phyloP scores from a whole-genome alignment of 2,888 invertebrate genomes.

The Drosophila nr. fundita region DNA sequence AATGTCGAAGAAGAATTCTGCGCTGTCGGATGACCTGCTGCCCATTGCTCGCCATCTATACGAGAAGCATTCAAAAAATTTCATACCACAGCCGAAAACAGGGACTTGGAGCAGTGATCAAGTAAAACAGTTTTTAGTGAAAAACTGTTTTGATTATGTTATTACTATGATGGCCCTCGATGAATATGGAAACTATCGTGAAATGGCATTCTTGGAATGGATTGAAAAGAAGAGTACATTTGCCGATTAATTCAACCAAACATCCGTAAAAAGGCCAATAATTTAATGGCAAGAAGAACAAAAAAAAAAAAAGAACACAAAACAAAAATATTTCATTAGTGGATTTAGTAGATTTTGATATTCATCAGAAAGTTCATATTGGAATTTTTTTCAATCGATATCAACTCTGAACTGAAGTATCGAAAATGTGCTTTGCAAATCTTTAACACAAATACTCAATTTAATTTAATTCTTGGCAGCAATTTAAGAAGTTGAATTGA shows the following conservation, averaged over 20 bases:
- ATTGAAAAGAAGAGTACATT: neutral
- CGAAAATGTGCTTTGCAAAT: neutral
- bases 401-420: neutral
- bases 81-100: fast-evolving
- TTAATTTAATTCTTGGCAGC: neutral
- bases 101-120: fast-evolving
- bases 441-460: neutral
- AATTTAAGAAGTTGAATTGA: neutral
- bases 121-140: fast-evolving
- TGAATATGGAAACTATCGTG: neutral
- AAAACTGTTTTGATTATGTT: neutral
- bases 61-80: neutral
- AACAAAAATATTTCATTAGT: neutral
- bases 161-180: neutral
- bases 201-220: neutral
- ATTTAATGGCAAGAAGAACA: neutral
- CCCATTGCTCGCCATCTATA: neutral
- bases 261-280: neutral
- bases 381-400: neutral
- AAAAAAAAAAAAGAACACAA: neutral
- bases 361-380: neutral
- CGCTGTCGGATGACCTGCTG: neutral
- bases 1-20: neutral
- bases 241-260: neutral
- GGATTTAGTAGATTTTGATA: neutral